Evolutionary conservation across 1,140 invertebrate species (phyloP), one percentile per base, ranked within the genome.

Genomic region (Zaprionus inermis): DNA sequence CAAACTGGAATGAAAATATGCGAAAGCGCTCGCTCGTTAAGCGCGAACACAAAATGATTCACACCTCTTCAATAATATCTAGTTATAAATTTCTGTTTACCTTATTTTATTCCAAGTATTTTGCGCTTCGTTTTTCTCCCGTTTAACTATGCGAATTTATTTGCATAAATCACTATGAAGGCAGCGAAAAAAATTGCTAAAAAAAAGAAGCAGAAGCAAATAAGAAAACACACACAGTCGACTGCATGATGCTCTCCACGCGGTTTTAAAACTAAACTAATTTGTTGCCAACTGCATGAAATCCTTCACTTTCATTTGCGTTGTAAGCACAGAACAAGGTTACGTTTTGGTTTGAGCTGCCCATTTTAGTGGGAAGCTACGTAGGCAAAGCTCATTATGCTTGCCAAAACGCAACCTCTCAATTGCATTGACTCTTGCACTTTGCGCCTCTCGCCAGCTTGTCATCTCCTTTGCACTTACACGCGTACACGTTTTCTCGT

Each of bases 71-170:
- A 14, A 28, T 41, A 64, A 56, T 61, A 28, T 73, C 18, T 46
- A 54, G 36, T 28, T 41, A 64, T 32, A 20, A n/a, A 34, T 46
- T 58, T 44, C 38, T 71, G 49, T 72, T 72, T 78, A 64, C 41
- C 52, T 58, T 73, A 46, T 11, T 18, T 36, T 55, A 59, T 73
- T 72, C 69, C 60, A 72, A 65, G 36, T 60, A 74, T 59, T 46
- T 44, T 64, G 11, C 10, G 20, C 22, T 61, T 10, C 38, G 14
- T 10, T 57, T 46, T 61, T 44, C 68, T 51, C n/a, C 44, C 55
- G 38, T 9, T 68, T 46, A 81, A 64, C 60, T 77, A 75, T 78
- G 70, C 56, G 56, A 78, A 85, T 71, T 75, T 57, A 85, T 85
- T 84, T 78, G 74, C 74, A 69, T 68, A 72, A 68, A 59, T 77